phyloP scores from a whole-genome alignment of 2,113 vertebrate species.

The Sterna hirundo region DNA sequence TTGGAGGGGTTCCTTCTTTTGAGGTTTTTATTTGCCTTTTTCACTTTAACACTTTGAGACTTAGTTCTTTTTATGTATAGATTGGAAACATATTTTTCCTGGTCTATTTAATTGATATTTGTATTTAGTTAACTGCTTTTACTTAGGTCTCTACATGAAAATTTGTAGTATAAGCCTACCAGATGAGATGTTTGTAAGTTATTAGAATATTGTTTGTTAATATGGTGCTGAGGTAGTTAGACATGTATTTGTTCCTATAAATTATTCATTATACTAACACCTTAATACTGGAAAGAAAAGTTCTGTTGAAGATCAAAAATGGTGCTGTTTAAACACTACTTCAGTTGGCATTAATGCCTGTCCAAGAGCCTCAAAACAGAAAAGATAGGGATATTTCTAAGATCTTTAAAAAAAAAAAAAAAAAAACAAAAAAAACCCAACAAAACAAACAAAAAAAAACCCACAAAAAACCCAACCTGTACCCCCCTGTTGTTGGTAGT shows the following conservation, averaged over 20 bases:
- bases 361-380: neutral
- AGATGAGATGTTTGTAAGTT: neutral
- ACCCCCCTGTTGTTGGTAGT: neutral
- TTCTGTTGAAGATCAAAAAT: neutral
- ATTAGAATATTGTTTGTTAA: neutral
- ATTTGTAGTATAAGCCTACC: neutral
- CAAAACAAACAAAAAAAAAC: neutral
- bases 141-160: neutral
- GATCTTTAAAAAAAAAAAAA: neutral
- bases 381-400: neutral
- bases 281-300: neutral
- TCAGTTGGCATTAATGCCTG: neutral
- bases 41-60: neutral
- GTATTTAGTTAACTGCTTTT: neutral
- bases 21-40: neutral
- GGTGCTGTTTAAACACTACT: neutral
- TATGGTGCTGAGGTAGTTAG: neutral
- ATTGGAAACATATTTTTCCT: neutral
- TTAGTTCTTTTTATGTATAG: neutral
- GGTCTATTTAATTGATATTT: neutral
- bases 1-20: neutral
- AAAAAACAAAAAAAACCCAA: too few relatives aligned
- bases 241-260: neutral
- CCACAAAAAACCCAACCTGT: neutral
- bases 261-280: neutral